These are phyloP conservation scores for Spea bombifrons DNA, from an alignment of 2,113 vertebrate genomes.

Conservation along the genomic window DNA sequence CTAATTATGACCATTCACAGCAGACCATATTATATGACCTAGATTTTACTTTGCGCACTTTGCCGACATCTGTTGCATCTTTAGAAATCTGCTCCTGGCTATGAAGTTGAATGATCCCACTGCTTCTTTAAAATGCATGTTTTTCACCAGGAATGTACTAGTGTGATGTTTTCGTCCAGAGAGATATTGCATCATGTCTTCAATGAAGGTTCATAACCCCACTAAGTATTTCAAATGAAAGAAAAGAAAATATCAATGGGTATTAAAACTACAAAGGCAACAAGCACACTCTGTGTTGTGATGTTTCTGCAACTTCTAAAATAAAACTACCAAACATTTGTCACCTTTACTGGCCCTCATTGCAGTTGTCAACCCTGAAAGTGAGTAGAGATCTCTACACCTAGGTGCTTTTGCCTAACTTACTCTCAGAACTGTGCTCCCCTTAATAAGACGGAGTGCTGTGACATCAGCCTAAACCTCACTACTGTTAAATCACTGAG, in stretches of 20 bases:
- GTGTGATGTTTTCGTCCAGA: slow-evolving; percentile 46
- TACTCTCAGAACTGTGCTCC: too few relatives aligned
- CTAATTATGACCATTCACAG: slow-evolving; percentile 57
- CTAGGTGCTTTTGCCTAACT: too few relatives aligned
- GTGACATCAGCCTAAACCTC: too few relatives aligned
- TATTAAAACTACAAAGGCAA: too few relatives aligned
- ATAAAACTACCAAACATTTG: too few relatives aligned
- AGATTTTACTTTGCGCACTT: slow-evolving; percentile 55
- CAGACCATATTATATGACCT: slow-evolving; percentile 54
- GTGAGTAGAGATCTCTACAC: too few relatives aligned
- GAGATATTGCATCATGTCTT: slow-evolving; percentile 45
- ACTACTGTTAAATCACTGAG: too few relatives aligned
- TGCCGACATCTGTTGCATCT: slow-evolving; percentile 52
- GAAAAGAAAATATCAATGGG: neutral
- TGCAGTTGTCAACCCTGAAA: too few relatives aligned
- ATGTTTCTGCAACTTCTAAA: too few relatives aligned
- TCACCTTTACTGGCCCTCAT: too few relatives aligned
- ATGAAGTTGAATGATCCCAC: slow-evolving; percentile 43
- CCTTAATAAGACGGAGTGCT: too few relatives aligned
- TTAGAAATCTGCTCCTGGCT: slow-evolving; percentile 52
- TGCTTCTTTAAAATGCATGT: slow-evolving; percentile 51
- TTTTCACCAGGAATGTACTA: slow-evolving; percentile 45
- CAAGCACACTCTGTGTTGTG: too few relatives aligned
- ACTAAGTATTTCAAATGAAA: slow-evolving; percentile 26
- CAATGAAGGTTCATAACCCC: slow-evolving; percentile 40